A percentile compares a stretch with the other conserved stretches of the same genome.
Evolutionary conservation across 2,113 vertebrate genomes (phyloP).

Genomic region (Mionectes macconnelli): DNA sequence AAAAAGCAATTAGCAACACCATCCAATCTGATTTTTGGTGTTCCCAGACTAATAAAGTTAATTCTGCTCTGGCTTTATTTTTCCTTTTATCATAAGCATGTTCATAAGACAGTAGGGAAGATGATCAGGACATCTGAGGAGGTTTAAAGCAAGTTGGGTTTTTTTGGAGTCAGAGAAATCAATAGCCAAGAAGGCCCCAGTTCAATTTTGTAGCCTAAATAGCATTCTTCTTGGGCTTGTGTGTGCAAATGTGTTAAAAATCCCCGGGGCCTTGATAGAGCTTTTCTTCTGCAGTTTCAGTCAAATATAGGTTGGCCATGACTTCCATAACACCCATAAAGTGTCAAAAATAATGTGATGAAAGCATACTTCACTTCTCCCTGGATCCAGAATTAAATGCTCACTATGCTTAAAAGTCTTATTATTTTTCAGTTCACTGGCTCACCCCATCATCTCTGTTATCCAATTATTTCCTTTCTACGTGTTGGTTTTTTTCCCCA

Average conservation of each 20-base stretch:
- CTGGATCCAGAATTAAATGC: slow-evolving; percentile 6
- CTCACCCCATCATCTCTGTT: not conserved
- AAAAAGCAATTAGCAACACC: not conserved
- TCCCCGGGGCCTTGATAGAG: not conserved
- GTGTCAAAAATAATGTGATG: not conserved
- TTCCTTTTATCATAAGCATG: not conserved
- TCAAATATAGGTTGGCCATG: not conserved
- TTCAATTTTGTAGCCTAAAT: not conserved
- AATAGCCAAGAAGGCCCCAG: not conserved
- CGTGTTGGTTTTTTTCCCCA: not conserved
- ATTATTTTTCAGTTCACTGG: not conserved
- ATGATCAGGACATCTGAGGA: not conserved
- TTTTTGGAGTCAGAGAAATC: not conserved
- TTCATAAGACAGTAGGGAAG: not conserved
- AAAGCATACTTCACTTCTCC: not conserved
- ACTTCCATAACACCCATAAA: not conserved
- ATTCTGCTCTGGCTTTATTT: not conserved
- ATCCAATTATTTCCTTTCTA: slow-evolving; percentile 5
- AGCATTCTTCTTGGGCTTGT: not conserved
- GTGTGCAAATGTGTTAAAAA: not conserved
- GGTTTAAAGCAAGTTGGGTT: not conserved
- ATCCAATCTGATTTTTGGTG: not conserved
- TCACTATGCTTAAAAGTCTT: not conserved
- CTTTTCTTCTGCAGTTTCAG: not conserved
- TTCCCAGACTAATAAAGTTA: not conserved